Conservation (phyloP, 2,888 invertebrate species). For the Corbicula japonica region DNA sequence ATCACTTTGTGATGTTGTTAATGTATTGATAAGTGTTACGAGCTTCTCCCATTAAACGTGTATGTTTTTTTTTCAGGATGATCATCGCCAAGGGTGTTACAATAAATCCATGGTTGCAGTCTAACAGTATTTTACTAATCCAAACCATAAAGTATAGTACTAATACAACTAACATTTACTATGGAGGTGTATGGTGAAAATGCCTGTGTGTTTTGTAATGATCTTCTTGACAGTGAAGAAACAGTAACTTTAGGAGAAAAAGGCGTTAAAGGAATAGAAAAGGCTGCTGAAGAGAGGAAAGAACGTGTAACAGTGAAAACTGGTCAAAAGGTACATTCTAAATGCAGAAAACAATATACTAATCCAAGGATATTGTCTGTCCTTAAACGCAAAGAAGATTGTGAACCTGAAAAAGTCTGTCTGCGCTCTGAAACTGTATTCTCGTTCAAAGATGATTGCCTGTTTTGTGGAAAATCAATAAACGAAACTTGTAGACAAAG, state of each 20-base stretch:
- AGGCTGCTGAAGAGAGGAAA: background rate
- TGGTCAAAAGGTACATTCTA: conserved; percentile 15
- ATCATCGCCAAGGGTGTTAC: too few species aligned
- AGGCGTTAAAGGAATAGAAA: conserved; percentile 9
- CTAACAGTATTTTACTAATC: too few species aligned
- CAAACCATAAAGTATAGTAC: too few species aligned
- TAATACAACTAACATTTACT: too few species aligned
- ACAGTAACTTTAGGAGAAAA: conserved; percentile 1
- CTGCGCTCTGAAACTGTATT: conserved; percentile 8
- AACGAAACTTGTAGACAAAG: conserved; percentile 17
- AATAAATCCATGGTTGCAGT: too few species aligned
- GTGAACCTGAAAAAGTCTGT: background rate
- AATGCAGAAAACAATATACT: conserved; percentile 8
- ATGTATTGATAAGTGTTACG: too few species aligned
- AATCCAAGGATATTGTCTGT: background rate
- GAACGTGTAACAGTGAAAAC: conserved; percentile 3
- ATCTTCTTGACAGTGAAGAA: conserved; percentile 1
- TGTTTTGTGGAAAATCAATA: conserved; percentile 43
- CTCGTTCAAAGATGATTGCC: conserved; percentile 29
- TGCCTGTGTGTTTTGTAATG: conserved; percentile 13
- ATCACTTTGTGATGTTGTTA: too few species aligned
- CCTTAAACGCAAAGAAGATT: background rate
- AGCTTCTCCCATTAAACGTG: too few species aligned
- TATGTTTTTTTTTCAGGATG: too few species aligned
- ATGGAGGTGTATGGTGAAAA: too few species aligned